Percentiles rank a stretch among this genome's conserved stretches.
phyloP scores from a whole-genome alignment of 2,888 invertebrate genomes.

The Catocala sponsa region DNA sequence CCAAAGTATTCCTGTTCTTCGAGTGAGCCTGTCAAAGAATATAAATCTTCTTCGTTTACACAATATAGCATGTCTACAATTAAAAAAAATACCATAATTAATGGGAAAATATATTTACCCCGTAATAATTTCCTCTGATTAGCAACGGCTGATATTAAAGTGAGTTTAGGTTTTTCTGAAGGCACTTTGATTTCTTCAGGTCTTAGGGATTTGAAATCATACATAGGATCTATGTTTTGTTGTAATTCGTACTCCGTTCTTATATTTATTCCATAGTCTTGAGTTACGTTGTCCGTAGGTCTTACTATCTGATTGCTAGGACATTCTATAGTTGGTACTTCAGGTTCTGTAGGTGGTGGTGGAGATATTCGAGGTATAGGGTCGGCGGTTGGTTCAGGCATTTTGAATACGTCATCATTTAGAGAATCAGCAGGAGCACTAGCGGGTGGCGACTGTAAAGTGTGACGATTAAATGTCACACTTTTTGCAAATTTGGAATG shows the following conservation, averaged over 20 bases:
- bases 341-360: constrained; percentile 48
- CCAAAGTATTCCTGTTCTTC: constrained; percentile 94
- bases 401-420: constrained; percentile 71
- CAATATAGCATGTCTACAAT: constrained; percentile 7
- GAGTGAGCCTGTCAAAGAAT: constrained; percentile 85
- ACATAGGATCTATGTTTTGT: constrained; percentile 68
- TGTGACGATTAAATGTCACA: constrained; percentile 95
- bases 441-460: constrained; percentile 93
- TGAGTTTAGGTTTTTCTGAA: constrained; percentile 86
- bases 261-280: constrained; percentile 65
- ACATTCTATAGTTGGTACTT: constrained; percentile 48
- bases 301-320: constrained; percentile 58
- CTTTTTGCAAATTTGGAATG: constrained; percentile 96
- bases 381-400: constrained; percentile 66
- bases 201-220: constrained; percentile 76
- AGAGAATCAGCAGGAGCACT: constrained; percentile 78
- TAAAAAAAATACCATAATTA: not conserved
- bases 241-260: constrained; percentile 69
- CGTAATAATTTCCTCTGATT: constrained; percentile 88
- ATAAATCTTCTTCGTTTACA: constrained; percentile 48
- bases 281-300: constrained; percentile 48
- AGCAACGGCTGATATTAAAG: constrained; percentile 87
- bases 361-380: constrained; percentile 55
- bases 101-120: constrained; percentile 69
- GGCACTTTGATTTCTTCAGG: constrained; percentile 87